Conservation (phyloP, 2,888 invertebrate genomes). For the Leptopilina myrica region DNA sequence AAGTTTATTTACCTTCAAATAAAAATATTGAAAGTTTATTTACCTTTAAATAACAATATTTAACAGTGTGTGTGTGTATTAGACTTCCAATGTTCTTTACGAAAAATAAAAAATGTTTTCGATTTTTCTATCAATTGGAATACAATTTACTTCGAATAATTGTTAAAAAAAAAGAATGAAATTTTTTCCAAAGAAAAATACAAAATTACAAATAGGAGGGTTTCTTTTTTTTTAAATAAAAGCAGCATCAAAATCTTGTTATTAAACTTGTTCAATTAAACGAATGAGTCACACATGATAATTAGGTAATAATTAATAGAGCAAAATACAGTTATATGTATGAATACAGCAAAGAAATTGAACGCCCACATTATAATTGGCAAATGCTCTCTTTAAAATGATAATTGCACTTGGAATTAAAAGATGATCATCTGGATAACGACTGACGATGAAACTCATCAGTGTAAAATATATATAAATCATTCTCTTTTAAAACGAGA, state of each 20-base stretch:
- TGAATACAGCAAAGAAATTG: conserved; percentile 25
- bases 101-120: too few species aligned
- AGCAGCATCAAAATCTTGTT: neutral
- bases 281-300: conserved; percentile 18
- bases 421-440: conserved; percentile 25
- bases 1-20: too few species aligned
- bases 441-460: conserved; percentile 31
- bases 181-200: too few species aligned
- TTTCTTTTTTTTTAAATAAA: neutral
- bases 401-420: conserved; percentile 33
- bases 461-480: conserved; percentile 18
- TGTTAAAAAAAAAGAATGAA: too few species aligned
- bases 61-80: too few species aligned
- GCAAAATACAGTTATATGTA: conserved; percentile 20
- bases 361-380: conserved; percentile 22
- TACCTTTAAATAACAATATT: too few species aligned
- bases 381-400: conserved; percentile 32
- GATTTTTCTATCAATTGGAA: too few species aligned
- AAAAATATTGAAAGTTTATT: too few species aligned
- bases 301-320: conserved; percentile 21
- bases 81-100: too few species aligned
- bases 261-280: conserved; percentile 23
- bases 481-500: conserved; percentile 15
- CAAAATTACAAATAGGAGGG: too few species aligned
- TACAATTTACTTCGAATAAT: too few species aligned